These are phyloP conservation scores for Caenorhabditis remanei DNA, from an alignment of 1,140 invertebrate genomes.

Conservation along the genomic window DNA sequence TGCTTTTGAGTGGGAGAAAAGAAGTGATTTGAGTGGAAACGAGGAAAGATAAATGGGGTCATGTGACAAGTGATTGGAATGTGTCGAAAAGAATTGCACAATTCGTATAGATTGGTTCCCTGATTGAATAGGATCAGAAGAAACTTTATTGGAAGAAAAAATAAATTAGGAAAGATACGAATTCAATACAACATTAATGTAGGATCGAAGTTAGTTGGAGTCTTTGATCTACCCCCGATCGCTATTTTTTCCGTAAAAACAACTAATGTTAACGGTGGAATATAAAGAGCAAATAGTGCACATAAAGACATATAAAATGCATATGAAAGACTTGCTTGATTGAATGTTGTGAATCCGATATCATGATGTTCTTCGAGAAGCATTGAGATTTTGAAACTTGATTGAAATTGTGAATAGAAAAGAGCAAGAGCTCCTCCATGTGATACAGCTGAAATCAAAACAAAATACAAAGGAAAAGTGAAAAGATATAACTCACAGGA, in stretches of 20 bases:
- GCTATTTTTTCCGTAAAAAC: conserved; percentile 32
- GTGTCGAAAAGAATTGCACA: not conserved
- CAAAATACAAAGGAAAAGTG: not conserved
- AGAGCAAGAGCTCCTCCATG: conserved; percentile 38
- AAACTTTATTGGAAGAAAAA: not conserved
- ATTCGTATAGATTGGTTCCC: conserved; percentile 8
- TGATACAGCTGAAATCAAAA: conserved; percentile 18
- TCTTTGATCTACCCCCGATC: not conserved
- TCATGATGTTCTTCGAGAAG: conserved; percentile 35
- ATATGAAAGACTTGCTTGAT: conserved; percentile 41
- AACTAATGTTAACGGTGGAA: conserved; percentile 28
- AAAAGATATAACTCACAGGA: not conserved
- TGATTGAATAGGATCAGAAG: not conserved
- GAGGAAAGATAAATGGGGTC: conserved; percentile 40
- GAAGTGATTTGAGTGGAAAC: conserved; percentile 1
- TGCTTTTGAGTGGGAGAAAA: conserved; percentile 20
- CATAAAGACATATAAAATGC: conserved; percentile 44
- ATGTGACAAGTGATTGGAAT: conserved; percentile 3
- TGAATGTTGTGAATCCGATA: conserved; percentile 48
- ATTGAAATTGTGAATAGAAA: conserved; percentile 42
- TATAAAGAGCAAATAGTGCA: conserved; percentile 15
- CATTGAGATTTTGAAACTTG: conserved; percentile 33
- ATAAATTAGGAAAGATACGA: not conserved
- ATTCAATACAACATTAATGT: conserved; percentile 39
- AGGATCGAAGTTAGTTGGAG: conserved; percentile 24